Base-by-base conservation (phyloP, 1,140 invertebrate genomes). In the Drosophila rhopaloa region DNA sequence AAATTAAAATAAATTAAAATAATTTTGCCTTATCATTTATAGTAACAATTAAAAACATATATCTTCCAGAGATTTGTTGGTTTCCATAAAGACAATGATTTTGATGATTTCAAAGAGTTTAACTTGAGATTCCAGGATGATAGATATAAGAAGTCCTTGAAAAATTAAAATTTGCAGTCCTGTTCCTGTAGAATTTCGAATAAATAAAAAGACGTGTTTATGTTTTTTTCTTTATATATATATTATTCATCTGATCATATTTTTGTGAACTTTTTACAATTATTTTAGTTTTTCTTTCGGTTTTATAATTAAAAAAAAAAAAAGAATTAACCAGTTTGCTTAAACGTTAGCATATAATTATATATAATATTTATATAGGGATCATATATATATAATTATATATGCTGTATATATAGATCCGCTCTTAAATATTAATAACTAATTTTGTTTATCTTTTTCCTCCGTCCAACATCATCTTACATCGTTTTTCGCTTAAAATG, bases 181-280 rank as follows among this genome's bases (percentile, higher is more conserved):
- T n/a, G n/a, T 6, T 10, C 32, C 58, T 16, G 5, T 5, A 3
- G 9, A 35, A 16, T 8, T 3, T n/a, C 14, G 47, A 57, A 29
- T 46, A 57, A 76, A 68, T 66, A 74, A 79, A 54, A 70, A 59
- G 48, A 14, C 29, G 8, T 10, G 0, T 27, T 9, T 13, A n/a
- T 29, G 9, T 48, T 68, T 50, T 74, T 63, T 85, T 73, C 57
- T 81, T 68, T 81, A 47, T 88, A 70, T 86, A 86, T 86, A 86
- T 86, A 86, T 88, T 86, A 86, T 86, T 86, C 83, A 86, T 86
- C 83, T 88, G 83, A 86, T 86, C 83, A 86, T 86, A 86, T 88
- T 88, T 86, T 86, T 86, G 82, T 86, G 79, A 86, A 86, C 83
- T 86, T 86, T 86, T 88, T 86, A 86, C 83, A 86, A 88, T 88